These are phyloP conservation scores for Tuberolachnus salignus DNA, from an alignment of 2,888 invertebrate species.

Conservation along the genomic window DNA sequence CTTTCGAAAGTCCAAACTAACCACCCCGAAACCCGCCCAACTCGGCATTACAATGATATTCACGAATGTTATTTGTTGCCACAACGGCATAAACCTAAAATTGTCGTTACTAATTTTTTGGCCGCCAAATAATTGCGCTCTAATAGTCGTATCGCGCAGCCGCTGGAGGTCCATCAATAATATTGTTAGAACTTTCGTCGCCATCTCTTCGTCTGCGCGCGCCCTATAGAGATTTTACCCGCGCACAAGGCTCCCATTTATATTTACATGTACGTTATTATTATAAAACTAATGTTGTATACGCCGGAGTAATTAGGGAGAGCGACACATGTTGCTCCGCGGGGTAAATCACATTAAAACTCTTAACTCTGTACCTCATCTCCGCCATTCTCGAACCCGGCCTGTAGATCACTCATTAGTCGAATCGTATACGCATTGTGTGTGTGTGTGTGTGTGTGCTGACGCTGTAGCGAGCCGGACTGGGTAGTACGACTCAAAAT, in stretches of 20 bases:
- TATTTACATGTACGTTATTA: no score
- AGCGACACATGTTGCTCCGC: slow-evolving; percentile 41
- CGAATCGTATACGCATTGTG: neutral
- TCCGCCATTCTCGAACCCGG: neutral
- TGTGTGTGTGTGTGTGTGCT: no score
- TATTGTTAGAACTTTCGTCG: no score
- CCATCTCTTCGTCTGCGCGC: no score
- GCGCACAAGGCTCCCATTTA: no score
- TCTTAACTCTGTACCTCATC: neutral
- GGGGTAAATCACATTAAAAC: slow-evolving; percentile 38
- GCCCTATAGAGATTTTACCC: no score
- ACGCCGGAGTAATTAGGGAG: neutral
- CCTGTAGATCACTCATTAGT: neutral
- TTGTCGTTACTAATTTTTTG: neutral
- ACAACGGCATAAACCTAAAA: neutral
- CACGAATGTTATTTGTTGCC: neutral
- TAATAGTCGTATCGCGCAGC: neutral
- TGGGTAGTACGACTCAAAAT: no score
- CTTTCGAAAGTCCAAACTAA: no score
- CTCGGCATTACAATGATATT: neutral
- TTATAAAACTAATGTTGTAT: neutral
- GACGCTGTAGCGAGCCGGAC: no score
- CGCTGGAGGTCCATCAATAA: neutral
- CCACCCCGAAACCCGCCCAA: no score
- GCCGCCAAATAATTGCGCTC: neutral